Base-by-base conservation (phyloP, 2,113 vertebrate species). In the Microcebus murinus region DNA sequence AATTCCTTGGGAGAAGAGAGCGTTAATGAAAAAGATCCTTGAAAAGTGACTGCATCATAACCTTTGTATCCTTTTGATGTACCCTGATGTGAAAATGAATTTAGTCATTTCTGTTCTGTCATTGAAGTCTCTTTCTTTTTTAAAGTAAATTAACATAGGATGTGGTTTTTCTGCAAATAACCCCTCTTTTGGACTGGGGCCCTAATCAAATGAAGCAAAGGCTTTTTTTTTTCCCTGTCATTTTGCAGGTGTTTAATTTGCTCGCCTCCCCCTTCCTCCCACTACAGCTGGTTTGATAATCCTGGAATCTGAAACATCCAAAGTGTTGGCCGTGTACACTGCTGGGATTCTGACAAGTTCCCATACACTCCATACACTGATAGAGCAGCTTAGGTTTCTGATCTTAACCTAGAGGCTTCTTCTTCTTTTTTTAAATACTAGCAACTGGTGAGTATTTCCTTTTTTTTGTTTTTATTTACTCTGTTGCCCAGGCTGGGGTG, bases 141-240 rank as follows among this genome's bases (percentile, higher is more conserved):
- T 21, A 18, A 85, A 31, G 6, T 55, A 42, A 84, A 80, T 65
- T 55, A 61, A 71, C 12, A 29, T 88, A 81, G 71, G 36, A 80
- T 92, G 84, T 82, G 36, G 39, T 90, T 90, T 96, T 87, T 76
- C 70, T 94, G 6, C 94, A 91, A 84, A 34, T 82, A 86, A 67
- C 5, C 4, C 48, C 39, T 81, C 45, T 84, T 48, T 82, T 74
- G 76, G 34, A 83, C 48, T 45, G 21, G 27, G 11, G 50, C 25
- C 70, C 27, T 79, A 67, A 86, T 25, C 52, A 71, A 82, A 50
- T 94, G 74, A 83, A 94, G 34, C 71, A 81, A 80, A 76, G 4
- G 14, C 8, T 45, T 81, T 89, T 67, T 52, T 85, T 89, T 67
- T 34, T 31, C 4, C 5, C 83, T 63, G 61, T n/a, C 39, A 39